These are phyloP conservation scores for Psammodynastes pulverulentus DNA, from an alignment of 2,113 vertebrate species.

Conservation along the genomic window DNA sequence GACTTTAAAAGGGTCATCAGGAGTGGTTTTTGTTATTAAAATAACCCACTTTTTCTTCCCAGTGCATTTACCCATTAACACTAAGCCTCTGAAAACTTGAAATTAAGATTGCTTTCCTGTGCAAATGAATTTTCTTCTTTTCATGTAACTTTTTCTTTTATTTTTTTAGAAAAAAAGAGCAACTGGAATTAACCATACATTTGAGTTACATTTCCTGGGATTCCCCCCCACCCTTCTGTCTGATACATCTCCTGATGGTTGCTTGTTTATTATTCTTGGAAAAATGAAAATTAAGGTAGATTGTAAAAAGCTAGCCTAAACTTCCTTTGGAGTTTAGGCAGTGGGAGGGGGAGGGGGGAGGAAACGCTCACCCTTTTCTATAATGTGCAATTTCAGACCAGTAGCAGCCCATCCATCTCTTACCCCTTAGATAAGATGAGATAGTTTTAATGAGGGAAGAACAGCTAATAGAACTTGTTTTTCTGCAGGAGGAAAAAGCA, in stretches of 20 bases:
- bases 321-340: not conserved
- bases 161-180: not conserved
- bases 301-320: not conserved
- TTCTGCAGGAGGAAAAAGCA: not conserved
- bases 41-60: not conserved
- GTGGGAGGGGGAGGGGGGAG: too few species aligned
- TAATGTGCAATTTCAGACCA: not conserved
- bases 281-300: not conserved
- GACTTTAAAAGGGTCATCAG: constrained; percentile 50
- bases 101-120: not conserved
- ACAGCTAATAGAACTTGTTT: not conserved
- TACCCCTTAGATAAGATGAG: constrained; percentile 41
- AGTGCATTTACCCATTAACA: not conserved
- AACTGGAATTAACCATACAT: not conserved
- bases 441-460: not conserved
- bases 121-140: not conserved
- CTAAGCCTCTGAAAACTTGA: constrained; percentile 43
- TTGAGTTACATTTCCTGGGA: not conserved
- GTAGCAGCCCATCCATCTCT: constrained; percentile 9
- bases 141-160: accelerated
- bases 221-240: not conserved
- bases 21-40: constrained; percentile 37
- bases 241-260: not conserved
- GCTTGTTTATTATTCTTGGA: not conserved
- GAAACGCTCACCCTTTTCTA: not conserved